Base-by-base conservation (phyloP, 1,140 invertebrate species). In the Aleiodes sp. region DNA sequence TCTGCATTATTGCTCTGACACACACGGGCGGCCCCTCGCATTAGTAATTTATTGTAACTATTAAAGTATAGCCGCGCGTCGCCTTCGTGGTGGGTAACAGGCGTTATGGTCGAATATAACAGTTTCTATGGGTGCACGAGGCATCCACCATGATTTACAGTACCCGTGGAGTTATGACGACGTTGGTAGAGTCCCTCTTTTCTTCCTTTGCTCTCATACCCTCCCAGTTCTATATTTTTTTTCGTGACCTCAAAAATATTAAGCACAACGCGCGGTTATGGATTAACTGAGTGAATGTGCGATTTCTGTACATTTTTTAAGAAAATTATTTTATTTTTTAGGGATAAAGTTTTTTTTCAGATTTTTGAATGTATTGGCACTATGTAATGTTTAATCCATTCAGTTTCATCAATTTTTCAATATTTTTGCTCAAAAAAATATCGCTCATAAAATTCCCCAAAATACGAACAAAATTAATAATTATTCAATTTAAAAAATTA, bases 21-120 rank as follows among this genome's bases (percentile, higher is more conserved):
- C 52, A 59, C 56, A 31, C 65, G 52, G 65, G 65, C 65, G 65
- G 65, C 33, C 52, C 61, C 35, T 67, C 56, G 56, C 65, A 35
- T 67, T 76, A 78, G 76, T 83, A 82, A 83, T 84, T 84, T 84
- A 84, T 84, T 75, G 82, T 82, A 81, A 84, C 81, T 79, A 82
- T 82, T 84, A 84, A 84, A 84, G 79, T 82, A 82, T 82, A 78
- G 76, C 79, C 70, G 71, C 28, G 65, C 75, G 74, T 80, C 78
- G 78, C 75, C 80, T 78, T 84, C 81, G 79, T 80, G 77, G 79
- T 79, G 79, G 76, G 80, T 81, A 82, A 70, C 65, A 46, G 75
- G 73, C 74, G 77, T 82, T 83, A 83, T 76, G 82, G 80, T 78
- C 81, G 80, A 82, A 83, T 84, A 82, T 82, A 83, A 84, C 76